Conservation (phyloP, 2,113 vertebrate genomes). For the Candoia aspera region DNA sequence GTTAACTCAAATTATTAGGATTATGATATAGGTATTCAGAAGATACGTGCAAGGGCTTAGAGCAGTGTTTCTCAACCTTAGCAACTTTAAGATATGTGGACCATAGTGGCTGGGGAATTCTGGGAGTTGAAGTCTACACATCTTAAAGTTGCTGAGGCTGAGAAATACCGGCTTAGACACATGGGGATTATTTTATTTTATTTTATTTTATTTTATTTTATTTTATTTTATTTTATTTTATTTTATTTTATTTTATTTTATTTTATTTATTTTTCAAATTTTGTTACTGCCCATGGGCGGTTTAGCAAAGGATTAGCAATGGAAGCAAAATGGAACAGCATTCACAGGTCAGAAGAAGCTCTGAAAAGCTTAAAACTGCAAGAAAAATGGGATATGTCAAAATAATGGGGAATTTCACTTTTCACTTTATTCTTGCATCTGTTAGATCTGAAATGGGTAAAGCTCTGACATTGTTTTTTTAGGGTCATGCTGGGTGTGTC, state of each 20-base stretch:
- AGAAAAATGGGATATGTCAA: background rate
- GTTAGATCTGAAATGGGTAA: conserved; percentile 44
- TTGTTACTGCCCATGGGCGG: too few relatives aligned
- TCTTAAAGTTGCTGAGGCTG: too few relatives aligned
- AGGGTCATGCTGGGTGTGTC: conserved; percentile 98
- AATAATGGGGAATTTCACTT: too few relatives aligned
- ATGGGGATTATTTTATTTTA: background rate
- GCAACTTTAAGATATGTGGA: too few relatives aligned
- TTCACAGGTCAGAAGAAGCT: background rate
- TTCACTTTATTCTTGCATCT: conserved; percentile 22
- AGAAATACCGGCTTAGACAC: too few relatives aligned
- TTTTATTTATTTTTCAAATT: too few relatives aligned
- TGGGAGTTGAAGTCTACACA: too few relatives aligned
- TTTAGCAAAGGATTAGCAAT: background rate
- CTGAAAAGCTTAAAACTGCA: background rate
- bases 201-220: too few relatives aligned
- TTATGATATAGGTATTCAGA: background rate
- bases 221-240: too few relatives aligned
- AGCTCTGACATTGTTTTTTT: conserved; percentile 40
- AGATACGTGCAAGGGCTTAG: background rate
- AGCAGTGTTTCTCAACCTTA: too few relatives aligned
- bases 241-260: too few relatives aligned
- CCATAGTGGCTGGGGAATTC: too few relatives aligned
- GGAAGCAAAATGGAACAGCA: background rate
- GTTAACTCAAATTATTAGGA: background rate